Percentiles rank a stretch among this genome's conserved stretches.
Evolutionary conservation across 2,113 vertebrate species (phyloP).

Genomic region (Pipa parva): DNA sequence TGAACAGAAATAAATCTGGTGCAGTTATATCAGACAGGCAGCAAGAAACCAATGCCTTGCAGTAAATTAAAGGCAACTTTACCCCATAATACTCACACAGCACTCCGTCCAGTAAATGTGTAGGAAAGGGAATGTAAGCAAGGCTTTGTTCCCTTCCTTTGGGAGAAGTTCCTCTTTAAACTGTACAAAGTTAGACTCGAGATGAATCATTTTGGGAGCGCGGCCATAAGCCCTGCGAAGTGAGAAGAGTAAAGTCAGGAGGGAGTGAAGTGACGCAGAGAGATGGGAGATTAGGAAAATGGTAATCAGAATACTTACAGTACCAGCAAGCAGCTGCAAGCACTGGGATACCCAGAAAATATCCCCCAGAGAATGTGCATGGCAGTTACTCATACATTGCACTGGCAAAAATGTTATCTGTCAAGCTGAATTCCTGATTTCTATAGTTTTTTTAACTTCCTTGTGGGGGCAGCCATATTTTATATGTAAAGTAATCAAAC

Average conservation of each 20-base stretch:
- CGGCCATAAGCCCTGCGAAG: slow-evolving; percentile 85
- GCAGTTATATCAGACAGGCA: too few species aligned
- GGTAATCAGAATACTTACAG: background rate
- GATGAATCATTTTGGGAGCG: slow-evolving; percentile 96
- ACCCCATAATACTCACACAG: slow-evolving; percentile 76
- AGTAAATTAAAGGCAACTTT: too few species aligned
- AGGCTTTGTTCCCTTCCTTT: slow-evolving; percentile 93
- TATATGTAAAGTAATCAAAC: too few species aligned
- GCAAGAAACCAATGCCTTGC: too few species aligned
- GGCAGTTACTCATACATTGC: too few species aligned
- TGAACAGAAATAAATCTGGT: too few species aligned
- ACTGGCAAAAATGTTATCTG: too few species aligned
- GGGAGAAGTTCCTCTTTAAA: slow-evolving; percentile 97
- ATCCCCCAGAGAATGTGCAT: too few species aligned
- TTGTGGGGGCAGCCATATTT: too few species aligned
- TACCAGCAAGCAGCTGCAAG: background rate
- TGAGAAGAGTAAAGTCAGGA: background rate
- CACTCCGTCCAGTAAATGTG: slow-evolving; percentile 98
- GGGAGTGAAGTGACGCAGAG: background rate
- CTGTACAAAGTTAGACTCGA: slow-evolving; percentile 97
- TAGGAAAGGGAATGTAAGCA: slow-evolving; percentile 96
- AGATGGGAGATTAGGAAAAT: background rate
- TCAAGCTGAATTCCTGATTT: too few species aligned
- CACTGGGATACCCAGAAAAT: too few species aligned
- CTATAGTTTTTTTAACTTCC: too few species aligned